A percentile compares a stretch with the other conserved stretches of the same genome.
Evolutionary conservation across 2,797 vertebrate species (phyloP).

Genomic region (Phyllotis vaccarum): DNA sequence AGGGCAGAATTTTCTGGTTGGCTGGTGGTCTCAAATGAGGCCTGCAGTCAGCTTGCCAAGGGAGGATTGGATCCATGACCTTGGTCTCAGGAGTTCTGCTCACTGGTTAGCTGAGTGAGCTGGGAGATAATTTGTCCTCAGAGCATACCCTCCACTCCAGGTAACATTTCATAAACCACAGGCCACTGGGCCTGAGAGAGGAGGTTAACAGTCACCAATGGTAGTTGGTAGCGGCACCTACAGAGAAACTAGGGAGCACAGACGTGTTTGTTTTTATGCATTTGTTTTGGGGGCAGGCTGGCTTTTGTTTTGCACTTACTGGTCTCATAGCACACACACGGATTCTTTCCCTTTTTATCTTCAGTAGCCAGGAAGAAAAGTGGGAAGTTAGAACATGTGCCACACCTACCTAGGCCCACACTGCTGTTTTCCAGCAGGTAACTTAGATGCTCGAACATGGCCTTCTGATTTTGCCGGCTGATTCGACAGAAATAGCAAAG

Average conservation of each 20-base stretch:
- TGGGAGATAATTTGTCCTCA: neutral
- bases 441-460: constrained; percentile 99
- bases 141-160: neutral
- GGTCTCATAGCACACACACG: neutral
- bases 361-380: neutral
- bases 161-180: neutral
- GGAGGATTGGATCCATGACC: neutral
- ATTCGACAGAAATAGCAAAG: constrained; percentile 99
- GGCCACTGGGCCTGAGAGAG: neutral
- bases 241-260: neutral
- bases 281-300: neutral
- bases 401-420: constrained; percentile 96
- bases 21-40: neutral
- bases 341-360: neutral
- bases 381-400: neutral
- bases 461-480: constrained; percentile 99
- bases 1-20: neutral
- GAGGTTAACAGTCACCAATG: neutral
- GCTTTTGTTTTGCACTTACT: neutral
- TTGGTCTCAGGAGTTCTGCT: constrained; percentile 10
- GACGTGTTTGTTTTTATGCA: neutral
- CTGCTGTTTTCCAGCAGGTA: constrained; percentile 99
- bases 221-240: neutral
- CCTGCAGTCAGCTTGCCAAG: neutral
- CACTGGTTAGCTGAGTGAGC: neutral